Evolutionary conservation across 2,888 invertebrate genomes (phyloP).

Genomic region (Thera britannica): DNA sequence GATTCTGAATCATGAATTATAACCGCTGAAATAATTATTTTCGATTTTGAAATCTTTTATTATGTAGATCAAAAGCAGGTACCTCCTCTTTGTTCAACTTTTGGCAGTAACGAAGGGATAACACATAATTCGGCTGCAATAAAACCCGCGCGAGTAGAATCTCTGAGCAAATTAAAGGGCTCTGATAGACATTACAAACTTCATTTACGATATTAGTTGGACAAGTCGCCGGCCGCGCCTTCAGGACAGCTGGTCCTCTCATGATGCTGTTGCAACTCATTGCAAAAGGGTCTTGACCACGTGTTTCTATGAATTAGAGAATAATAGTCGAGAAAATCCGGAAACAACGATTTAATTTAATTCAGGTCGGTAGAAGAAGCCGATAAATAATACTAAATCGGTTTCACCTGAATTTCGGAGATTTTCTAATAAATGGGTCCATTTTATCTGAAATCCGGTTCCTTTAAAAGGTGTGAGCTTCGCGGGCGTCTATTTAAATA

Average conservation of each 20-base stretch:
- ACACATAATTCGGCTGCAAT: conserved; percentile 20
- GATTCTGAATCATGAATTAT: too few species aligned
- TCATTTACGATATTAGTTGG: conserved; percentile 25
- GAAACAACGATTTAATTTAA: too few species aligned
- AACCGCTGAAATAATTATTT: too few species aligned
- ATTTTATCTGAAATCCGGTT: background rate
- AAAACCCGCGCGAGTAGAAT: conserved; percentile 5
- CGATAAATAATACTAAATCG: background rate
- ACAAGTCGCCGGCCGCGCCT: conserved; percentile 1
- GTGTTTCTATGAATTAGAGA: too few species aligned
- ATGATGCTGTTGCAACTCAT: background rate
- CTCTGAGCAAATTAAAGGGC: conserved; percentile 15
- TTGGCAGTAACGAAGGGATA: conserved; percentile 8
- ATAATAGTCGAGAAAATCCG: too few species aligned
- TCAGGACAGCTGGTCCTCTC: conserved; percentile 4
- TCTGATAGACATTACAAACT: conserved; percentile 24
- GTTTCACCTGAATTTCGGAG: background rate
- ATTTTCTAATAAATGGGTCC: background rate
- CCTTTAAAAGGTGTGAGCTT: background rate
- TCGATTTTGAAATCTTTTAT: too few species aligned
- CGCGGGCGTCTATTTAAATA: background rate
- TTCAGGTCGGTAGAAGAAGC: too few species aligned
- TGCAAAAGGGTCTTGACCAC: background rate
- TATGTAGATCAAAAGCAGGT: background rate
- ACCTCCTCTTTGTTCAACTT: background rate